Evolutionary conservation across 2,888 invertebrate genomes (phyloP).

Genomic region (Rhagophthalmus giganteus): DNA sequence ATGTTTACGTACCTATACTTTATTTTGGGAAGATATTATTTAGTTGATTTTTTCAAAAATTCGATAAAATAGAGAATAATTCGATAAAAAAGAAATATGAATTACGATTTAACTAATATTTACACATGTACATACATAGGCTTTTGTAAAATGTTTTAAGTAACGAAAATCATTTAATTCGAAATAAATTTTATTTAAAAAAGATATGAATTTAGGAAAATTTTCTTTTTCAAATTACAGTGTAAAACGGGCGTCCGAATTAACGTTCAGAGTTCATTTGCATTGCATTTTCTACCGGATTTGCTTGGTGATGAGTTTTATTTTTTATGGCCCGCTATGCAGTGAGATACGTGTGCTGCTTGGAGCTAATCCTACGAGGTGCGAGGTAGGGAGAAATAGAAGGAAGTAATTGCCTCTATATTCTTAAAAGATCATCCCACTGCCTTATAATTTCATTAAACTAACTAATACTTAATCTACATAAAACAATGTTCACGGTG

Average conservation of each 20-base stretch:
- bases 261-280: conserved; percentile 46
- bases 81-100: too few relatives aligned
- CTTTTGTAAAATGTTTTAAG: too few relatives aligned
- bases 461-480: conserved; percentile 42
- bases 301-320: conserved; percentile 46
- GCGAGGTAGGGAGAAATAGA: conserved; percentile 27
- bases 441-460: conserved; percentile 43
- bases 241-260: conserved; percentile 36
- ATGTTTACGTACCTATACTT: too few relatives aligned
- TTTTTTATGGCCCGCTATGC: conserved; percentile 42
- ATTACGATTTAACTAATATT: too few relatives aligned
- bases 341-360: conserved; percentile 30
- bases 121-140: too few relatives aligned
- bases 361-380: conserved; percentile 24
- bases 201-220: conserved; percentile 2
- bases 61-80: too few relatives aligned
- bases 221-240: conserved; percentile 29
- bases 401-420: conserved; percentile 31
- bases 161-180: too few relatives aligned
- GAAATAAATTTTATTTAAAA: too few relatives aligned
- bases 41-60: too few relatives aligned
- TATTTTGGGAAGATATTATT: too few relatives aligned
- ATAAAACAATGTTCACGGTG: conserved; percentile 33
- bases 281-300: conserved; percentile 43
- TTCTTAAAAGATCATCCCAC: conserved; percentile 34